Conservation (phyloP, 2,113 vertebrate genomes). For the Lamprotornis superbus region DNA sequence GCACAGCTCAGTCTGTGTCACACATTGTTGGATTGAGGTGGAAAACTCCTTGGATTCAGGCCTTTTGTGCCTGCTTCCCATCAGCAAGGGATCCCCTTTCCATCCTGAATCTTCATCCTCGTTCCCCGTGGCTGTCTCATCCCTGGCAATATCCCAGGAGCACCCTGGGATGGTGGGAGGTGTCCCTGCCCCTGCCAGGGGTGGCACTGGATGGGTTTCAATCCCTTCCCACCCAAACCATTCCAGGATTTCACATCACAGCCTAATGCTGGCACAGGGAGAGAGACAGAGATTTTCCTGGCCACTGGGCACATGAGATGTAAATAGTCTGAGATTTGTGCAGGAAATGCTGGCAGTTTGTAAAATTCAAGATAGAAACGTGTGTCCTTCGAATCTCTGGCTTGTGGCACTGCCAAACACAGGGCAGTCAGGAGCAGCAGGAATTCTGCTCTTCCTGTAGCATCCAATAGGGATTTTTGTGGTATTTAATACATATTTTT, state of each 20-base stretch:
- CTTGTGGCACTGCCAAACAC: background rate
- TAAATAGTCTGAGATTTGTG: background rate
- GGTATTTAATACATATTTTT: background rate
- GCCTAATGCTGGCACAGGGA: background rate
- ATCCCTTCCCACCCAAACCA: background rate
- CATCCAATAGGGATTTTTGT: accelerated
- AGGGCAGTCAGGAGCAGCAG: background rate
- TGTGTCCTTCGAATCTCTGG: background rate
- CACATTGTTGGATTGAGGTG: background rate
- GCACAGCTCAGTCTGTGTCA: background rate
- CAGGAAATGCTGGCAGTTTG: background rate
- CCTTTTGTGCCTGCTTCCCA: slow-evolving; percentile 10
- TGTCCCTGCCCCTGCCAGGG: background rate
- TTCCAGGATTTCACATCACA: background rate
- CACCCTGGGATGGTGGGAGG: too few species aligned
- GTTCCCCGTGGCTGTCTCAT: background rate
- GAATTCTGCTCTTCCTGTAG: slow-evolving; percentile 5
- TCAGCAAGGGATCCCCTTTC: slow-evolving; percentile 61
- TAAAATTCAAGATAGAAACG: background rate
- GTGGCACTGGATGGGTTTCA: background rate
- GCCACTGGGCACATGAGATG: background rate
- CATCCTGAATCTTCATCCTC: slow-evolving; percentile 60
- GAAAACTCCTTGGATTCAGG: background rate
- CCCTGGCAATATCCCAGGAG: background rate
- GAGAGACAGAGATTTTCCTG: background rate